phyloP scores from a whole-genome alignment of 2,797 vertebrate genomes.

The Steatocranus sp. region DNA sequence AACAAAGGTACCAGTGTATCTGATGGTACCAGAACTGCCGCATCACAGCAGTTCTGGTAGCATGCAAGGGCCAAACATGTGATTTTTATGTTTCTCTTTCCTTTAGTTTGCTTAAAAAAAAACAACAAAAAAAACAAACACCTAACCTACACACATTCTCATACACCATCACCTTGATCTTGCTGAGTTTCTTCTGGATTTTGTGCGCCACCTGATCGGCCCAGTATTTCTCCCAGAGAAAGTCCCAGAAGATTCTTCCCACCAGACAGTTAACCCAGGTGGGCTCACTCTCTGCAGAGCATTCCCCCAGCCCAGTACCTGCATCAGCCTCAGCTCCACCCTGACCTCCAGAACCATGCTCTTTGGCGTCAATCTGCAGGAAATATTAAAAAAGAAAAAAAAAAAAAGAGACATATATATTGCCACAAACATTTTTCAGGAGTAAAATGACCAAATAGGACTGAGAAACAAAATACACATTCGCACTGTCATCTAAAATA shows the following conservation, averaged over 20 bases:
- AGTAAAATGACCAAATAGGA: background rate
- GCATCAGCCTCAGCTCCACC: constrained; percentile 17
- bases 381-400: background rate
- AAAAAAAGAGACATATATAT: background rate
- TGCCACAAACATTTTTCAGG: background rate
- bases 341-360: constrained; percentile 16
- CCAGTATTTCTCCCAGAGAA: constrained; percentile 85
- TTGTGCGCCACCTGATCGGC: constrained; percentile 82
- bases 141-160: background rate
- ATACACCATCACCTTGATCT: constrained; percentile 80
- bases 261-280: constrained; percentile 82
- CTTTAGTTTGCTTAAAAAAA: background rate
- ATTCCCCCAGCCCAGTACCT: background rate
- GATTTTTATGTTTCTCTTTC: background rate
- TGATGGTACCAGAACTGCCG: too few species aligned
- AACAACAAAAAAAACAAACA: background rate
- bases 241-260: constrained; percentile 87
- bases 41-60: background rate
- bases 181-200: constrained; percentile 87
- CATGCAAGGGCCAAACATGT: background rate
- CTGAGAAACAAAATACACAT: background rate
- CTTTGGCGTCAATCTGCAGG: constrained; percentile 49
- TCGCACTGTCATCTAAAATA: background rate
- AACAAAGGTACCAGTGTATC: too few species aligned
- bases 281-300: constrained; percentile 38